These are phyloP conservation scores for Thunnus albacares DNA, from an alignment of 2,797 vertebrate species.

Conservation along the genomic window DNA sequence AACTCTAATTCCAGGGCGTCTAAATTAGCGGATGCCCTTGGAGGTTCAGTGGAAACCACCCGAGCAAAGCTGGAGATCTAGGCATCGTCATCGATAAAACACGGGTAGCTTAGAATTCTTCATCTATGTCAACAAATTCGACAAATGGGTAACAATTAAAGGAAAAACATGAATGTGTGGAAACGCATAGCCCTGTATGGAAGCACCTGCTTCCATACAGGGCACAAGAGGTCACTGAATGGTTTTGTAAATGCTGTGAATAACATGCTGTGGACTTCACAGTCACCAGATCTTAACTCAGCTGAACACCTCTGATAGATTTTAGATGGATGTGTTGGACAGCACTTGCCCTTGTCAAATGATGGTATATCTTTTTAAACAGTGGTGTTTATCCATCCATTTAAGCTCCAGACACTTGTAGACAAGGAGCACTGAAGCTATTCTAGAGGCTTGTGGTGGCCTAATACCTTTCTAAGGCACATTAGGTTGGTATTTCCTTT, in stretches of 20 bases:
- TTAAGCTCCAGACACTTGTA: neutral
- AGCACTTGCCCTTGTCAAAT: neutral
- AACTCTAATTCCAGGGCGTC: constrained; percentile 18
- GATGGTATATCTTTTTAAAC: too few relatives aligned
- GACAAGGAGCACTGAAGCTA: neutral
- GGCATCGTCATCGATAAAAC: neutral
- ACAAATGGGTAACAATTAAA: neutral
- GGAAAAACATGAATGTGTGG: too few relatives aligned
- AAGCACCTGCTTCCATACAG: neutral
- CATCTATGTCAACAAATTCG: neutral
- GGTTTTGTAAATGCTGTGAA: neutral
- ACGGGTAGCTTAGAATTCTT: neutral
- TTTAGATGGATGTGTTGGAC: too few relatives aligned
- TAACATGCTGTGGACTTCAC: neutral
- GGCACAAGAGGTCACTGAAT: neutral
- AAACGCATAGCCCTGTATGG: too few relatives aligned
- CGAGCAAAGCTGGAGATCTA: neutral
- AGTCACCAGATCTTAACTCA: neutral
- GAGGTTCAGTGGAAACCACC: constrained; percentile 16
- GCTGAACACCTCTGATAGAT: neutral
- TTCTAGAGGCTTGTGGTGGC: too few relatives aligned
- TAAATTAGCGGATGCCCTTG: constrained; percentile 28
- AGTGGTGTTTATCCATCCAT: too few relatives aligned
- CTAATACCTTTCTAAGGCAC: neutral
- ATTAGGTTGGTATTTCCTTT: neutral